Percentiles rank a stretch among this genome's conserved stretches.
Evolutionary conservation across 2,797 vertebrate genomes (phyloP).

Genomic region (Xenentodon cancila): DNA sequence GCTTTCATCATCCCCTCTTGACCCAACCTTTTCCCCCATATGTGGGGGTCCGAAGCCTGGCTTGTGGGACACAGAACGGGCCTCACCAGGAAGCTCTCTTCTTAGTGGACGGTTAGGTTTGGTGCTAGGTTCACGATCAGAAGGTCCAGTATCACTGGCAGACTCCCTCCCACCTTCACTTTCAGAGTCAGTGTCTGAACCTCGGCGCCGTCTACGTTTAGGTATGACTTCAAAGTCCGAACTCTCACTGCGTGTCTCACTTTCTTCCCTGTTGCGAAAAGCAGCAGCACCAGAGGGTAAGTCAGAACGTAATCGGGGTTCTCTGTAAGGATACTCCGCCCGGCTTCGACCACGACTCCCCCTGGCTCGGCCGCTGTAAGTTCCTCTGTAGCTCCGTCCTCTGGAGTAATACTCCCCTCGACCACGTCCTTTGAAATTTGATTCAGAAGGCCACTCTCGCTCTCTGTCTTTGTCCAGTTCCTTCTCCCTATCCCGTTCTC

Average conservation of each 20-base stretch:
- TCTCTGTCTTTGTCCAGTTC: constrained; percentile 86
- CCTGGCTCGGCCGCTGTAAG: constrained; percentile 90
- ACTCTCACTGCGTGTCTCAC: constrained; percentile 98
- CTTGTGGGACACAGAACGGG: constrained; percentile 66
- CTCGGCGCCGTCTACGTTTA: constrained; percentile 91
- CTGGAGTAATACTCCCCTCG: constrained; percentile 97
- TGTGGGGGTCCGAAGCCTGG: constrained; percentile 74
- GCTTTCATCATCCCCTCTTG: constrained; percentile 87
- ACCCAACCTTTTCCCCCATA: constrained; percentile 67
- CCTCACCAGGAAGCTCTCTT: constrained; percentile 77
- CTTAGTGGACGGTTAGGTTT: constrained; percentile 80
- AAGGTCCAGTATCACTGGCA: constrained; percentile 92
- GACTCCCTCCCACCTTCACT: constrained; percentile 93
- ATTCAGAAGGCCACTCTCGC: constrained; percentile 88
- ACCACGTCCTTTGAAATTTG: constrained; percentile 91
- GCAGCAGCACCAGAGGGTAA: constrained; percentile 77
- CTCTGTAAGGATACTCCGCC: constrained; percentile 92
- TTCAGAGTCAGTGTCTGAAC: constrained; percentile 97
- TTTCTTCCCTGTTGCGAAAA: constrained; percentile 93
- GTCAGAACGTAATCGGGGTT: constrained; percentile 89
- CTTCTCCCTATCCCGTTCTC: constrained; percentile 90
- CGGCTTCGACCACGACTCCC: constrained; percentile 89
- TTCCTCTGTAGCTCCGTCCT: constrained; percentile 95
- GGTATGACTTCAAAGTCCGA: constrained; percentile 97
- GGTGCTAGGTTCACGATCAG: constrained; percentile 90